Base-by-base conservation (phyloP, 1,140 invertebrate genomes). In the Bursaphelenchus mucronatus region DNA sequence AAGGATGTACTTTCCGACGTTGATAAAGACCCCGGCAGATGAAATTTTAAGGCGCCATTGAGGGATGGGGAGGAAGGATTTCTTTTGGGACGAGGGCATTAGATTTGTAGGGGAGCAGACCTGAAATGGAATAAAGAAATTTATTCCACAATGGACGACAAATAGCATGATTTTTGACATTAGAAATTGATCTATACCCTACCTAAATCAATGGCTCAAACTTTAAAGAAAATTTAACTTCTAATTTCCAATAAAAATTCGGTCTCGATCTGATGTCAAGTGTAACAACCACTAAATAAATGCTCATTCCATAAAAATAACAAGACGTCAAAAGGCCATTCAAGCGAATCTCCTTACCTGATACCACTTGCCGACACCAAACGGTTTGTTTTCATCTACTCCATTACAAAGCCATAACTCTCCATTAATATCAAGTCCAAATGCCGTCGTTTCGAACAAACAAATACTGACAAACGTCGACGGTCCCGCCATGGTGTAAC, bases 391-490 rank as follows among this genome's bases (percentile, higher is more conserved):
- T 39, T 73, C 55, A 11, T 61, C 56, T 11, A 73, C 71, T 30
- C 73, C 73, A 49, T 74, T 69, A 19, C 47, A 64, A n/a, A 73
- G 44, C 73, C 73, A 73, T 13, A 73, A 21, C 30, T 74, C 40
- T 8, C 71, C 71, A n/a, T 30, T 11, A 39, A 11, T 19, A 43
- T 73, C 67, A 13, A 73, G 47, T 4, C 73, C 71, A 47, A 68
- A 64, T 5, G 72, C 71, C 10, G 49, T 58, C 13, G 45, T 49
- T 21, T 76, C 61, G 51, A 64, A 63, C 17, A 73, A 50, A 13
- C 67, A 61, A 15, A 73, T 75, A 46, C 59, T 56, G 39, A 76
- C 71, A 45, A 73, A 66, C 47, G 63, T 66, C 6, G 43, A 43
- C 41, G 71, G 71, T 50, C 58, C 70, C 10, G 49, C 21, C 8